Evolutionary conservation across 1,140 invertebrate species (phyloP), one percentile per base, ranked within the genome.

Genomic region (Phortica variegata): DNA sequence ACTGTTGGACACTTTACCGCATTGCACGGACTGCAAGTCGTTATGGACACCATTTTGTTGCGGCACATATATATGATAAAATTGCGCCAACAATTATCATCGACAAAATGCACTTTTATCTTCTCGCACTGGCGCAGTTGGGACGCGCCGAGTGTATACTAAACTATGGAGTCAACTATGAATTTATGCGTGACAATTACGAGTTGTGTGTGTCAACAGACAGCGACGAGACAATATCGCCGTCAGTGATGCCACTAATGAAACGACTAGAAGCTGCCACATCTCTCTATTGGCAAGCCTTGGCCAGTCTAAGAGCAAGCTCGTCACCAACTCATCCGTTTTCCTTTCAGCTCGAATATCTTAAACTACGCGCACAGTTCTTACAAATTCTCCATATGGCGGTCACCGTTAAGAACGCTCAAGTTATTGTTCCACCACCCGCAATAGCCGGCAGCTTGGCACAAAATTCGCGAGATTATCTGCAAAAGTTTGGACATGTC

Each of bases 91-190:
- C 88, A 58, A 91, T 94, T 2, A 88, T 89, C 12, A 90, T 90
- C 12, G 95, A 97, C 66, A 87, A 93, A 66, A 84, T 91, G 33
- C 87, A 95, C 65, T 94, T 94, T 65, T 97, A 93, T 89, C 75
- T 97, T 31, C 83, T 85, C 0, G 89, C 89, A 4, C 77, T 97
- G 13, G 80, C 86, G 51, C 80, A 87, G 34, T 82, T 90, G 45
- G 86, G 85, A 3, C 79, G 81, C 48, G 87, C 86, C 1, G 87
- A 88, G 68, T 79, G 79, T 42, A 76, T 77, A 44, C 58, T 82
- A 1, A 75, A 77, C 61, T 81, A 77, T 38, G 77, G 76, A 17
- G 29, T 65, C 29, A 56, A 59, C 7, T 72, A 73, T 36, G 37
- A 61, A 6, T 49, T 54, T 10, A 71, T 76, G 61, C 39, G 54